These are phyloP conservation scores for Turritopsis rubra DNA, from an alignment of 30 jellyfish, hydroid and myxozoan species.

Conservation along the genomic window DNA sequence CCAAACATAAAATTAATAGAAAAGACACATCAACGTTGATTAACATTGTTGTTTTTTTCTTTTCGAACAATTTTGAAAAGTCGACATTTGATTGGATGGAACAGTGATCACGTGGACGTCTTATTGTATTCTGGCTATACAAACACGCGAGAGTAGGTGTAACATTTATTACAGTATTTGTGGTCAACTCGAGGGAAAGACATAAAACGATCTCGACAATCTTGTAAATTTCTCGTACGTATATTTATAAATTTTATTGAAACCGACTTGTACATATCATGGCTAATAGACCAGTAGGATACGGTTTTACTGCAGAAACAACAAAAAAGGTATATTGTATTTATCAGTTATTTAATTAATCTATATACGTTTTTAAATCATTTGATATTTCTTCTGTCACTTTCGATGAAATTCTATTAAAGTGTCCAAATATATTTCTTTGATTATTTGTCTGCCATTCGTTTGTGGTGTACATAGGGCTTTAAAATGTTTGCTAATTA, in stretches of 20 bases:
- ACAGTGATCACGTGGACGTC: not conserved
- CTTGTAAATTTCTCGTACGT: not conserved
- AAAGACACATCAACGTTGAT: not conserved
- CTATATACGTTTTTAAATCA: too few species aligned
- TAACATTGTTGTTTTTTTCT: not conserved
- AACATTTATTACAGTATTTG: not conserved
- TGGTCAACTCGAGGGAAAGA: not conserved
- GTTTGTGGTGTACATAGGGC: too few species aligned
- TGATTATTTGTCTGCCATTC: too few species aligned
- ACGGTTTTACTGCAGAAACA: conserved; percentile 92
- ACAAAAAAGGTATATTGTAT: conserved; percentile 48
- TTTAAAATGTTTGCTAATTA: too few species aligned
- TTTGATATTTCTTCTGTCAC: too few species aligned
- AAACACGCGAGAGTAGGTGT: not conserved
- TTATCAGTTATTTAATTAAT: too few species aligned
- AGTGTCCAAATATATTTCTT: too few species aligned
- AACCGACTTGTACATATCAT: conserved; percentile 30
- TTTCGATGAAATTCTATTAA: too few species aligned
- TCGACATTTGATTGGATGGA: not conserved
- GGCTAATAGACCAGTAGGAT: conserved; percentile 94
- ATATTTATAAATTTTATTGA: not conserved
- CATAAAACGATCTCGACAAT: not conserved
- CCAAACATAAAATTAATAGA: not conserved
- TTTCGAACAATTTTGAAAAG: not conserved
- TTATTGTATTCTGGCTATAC: not conserved